Evolutionary conservation across 2,888 invertebrate species (phyloP).

Genomic region (Cheiracanthium punctorium): DNA sequence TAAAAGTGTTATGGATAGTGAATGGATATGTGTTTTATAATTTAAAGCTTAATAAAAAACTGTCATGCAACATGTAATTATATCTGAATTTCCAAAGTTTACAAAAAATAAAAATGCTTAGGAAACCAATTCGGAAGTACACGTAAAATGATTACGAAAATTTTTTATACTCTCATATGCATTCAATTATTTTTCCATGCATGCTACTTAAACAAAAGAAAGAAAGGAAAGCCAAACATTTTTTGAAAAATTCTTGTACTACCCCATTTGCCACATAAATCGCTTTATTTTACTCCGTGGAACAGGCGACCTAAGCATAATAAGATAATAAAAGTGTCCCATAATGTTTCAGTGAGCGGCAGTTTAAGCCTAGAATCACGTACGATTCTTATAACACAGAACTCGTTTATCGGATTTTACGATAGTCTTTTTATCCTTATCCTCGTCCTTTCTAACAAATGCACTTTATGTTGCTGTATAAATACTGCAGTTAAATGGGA

Average conservation of each 20-base stretch:
- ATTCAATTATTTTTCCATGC: no score
- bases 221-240: constrained; percentile 8
- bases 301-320: constrained; percentile 30
- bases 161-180: no score
- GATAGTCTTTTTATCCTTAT: constrained; percentile 17
- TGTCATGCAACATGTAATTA: no score
- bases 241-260: background rate
- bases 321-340: constrained; percentile 44
- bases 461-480: background rate
- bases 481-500: background rate
- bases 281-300: constrained; percentile 10
- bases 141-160: no score
- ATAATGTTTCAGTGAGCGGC: constrained; percentile 41
- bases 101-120: no score
- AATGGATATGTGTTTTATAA: no score
- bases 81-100: no score
- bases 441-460: background rate
- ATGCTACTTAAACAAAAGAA: no score
- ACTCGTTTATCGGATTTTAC: constrained; percentile 55
- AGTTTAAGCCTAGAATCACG: constrained; percentile 49
- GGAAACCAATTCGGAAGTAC: no score
- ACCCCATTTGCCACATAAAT: background rate
- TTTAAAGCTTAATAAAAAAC: no score
- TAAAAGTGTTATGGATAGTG: no score
- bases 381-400: constrained; percentile 39